Conservation (phyloP, 2,888 invertebrate genomes). For the Acronicta alni region DNA sequence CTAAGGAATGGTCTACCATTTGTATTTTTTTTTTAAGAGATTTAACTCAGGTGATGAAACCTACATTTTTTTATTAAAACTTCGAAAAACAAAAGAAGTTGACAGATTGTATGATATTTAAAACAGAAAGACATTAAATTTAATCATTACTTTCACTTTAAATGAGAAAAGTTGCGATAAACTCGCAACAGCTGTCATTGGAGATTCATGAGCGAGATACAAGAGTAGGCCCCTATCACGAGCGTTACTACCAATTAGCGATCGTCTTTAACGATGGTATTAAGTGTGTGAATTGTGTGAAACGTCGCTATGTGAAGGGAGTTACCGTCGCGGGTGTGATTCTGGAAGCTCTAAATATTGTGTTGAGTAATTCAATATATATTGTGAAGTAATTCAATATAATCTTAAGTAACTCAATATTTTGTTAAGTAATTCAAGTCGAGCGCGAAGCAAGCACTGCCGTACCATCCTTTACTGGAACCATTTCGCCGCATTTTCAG, state of each 20-base stretch:
- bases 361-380: background rate
- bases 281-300: constrained; percentile 12
- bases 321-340: background rate
- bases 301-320: background rate
- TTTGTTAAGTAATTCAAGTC: too few species aligned
- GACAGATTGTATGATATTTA: too few species aligned
- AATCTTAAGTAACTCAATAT: too few species aligned
- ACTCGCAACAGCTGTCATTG: background rate
- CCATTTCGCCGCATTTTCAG: too few species aligned
- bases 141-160: background rate
- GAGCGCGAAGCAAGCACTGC: too few species aligned
- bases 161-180: background rate
- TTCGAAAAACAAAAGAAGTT: too few species aligned
- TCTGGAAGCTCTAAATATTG: background rate
- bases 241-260: constrained; percentile 26
- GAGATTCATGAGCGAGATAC: constrained; percentile 5
- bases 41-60: too few species aligned
- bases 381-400: too few species aligned
- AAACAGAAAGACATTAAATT: constrained; percentile 5
- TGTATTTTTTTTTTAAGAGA: too few species aligned
- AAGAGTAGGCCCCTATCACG: background rate
- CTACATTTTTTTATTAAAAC: too few species aligned
- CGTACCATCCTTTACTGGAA: too few species aligned
- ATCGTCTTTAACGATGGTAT: constrained; percentile 10
- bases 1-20: too few species aligned